Base-by-base conservation (phyloP, 2,797 vertebrate genomes). In the Anguilla obscura region DNA sequence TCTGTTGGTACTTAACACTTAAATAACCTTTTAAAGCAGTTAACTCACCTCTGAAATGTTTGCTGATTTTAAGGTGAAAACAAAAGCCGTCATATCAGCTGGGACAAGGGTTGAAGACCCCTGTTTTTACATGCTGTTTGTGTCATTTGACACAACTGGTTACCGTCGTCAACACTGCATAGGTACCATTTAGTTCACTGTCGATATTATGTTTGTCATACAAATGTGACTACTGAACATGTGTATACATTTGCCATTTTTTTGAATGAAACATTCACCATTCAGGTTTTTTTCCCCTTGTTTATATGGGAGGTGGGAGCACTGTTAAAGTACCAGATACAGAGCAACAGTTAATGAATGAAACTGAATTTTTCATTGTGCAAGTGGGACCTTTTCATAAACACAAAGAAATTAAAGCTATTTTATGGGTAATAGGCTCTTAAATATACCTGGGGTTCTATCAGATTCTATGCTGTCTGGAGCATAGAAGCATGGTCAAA, bases 401-500 rank as follows among this genome's bases (percentile, higher is more conserved):
- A 93, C 88, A 92, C 84, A 86, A 66, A 71, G 86, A 92, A 92
- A 93, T 91, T 85, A 50, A 85, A 87, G 86, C 52, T 88, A 90
- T 91, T 92, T 89, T 90, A 90, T 69, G 52, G 76, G 88, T 93
- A 94, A 94, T 91, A 91, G 90, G 84, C 91, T 94, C 91, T 94
- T 90, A 94, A 94, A 93, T 33, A 87, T 87, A 88, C 91, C 91
- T 94, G 90, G 92, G 91, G 87, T 91, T 91, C 87, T 89, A 89
- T 90, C 90, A 85, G 93, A 94, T 89, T 79, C 84, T 88, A 87
- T 24, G 74, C 48, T 85, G 84, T 87, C 86, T 85, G 88, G 52
- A 40, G 40, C 40, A 52, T 89, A 91, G 86, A 89, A 92, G 91
- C 89, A 92, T 90, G 86, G 84, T 54, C 86, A 88, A 54, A 86